Base-by-base conservation (phyloP, 1,140 invertebrate genomes). In the Anastrepha ludens region DNA sequence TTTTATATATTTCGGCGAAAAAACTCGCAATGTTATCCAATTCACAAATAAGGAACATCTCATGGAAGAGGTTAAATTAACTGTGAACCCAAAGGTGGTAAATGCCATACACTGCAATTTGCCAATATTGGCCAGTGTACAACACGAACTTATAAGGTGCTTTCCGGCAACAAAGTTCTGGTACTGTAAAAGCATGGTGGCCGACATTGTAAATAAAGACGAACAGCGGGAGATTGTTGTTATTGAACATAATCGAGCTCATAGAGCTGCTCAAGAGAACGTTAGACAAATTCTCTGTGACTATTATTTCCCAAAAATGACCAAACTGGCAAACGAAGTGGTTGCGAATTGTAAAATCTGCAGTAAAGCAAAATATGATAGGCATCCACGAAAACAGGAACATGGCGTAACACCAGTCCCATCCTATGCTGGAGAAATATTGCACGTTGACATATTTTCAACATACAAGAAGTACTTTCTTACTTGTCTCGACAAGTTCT, bases 181-280 rank as follows among this genome's bases (percentile, higher is more conserved):
- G 39, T 47, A 70, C 60, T 41, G 20, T 65, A 65, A 41, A 64
- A 86, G 62, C 4, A 1, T 86, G 59, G 86, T 86, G 62, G 13
- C 17, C 11, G 86, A 86, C 62, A 86, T 86, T 55, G 62, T 29
- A n/a, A 29, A 70, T 44, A n/a, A 50, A 55, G 29, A 87, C 15
- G 17, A 70, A n/a, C 86, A 87, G 65, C 17, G 2, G 4, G 44
- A 87, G n/a, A 87, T 87, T 8, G 20, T 87, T n/a, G 62, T n/a
- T 15, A 17, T 15, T 8, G 86, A 87, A 70, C 86, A 87, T 58
- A 87, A 70, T 87, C 86, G 62, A 17, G 86, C 62, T 50, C 64
- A 74, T 15, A 7, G 64, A 20, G 64, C 64, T 13, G 64, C 64
- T 29, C 20, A 39, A 3, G 64, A 20, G 15, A 65, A 65, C 9